These are phyloP conservation scores for Sesamia inferens DNA, from an alignment of 2,888 invertebrate genomes.

Conservation along the genomic window DNA sequence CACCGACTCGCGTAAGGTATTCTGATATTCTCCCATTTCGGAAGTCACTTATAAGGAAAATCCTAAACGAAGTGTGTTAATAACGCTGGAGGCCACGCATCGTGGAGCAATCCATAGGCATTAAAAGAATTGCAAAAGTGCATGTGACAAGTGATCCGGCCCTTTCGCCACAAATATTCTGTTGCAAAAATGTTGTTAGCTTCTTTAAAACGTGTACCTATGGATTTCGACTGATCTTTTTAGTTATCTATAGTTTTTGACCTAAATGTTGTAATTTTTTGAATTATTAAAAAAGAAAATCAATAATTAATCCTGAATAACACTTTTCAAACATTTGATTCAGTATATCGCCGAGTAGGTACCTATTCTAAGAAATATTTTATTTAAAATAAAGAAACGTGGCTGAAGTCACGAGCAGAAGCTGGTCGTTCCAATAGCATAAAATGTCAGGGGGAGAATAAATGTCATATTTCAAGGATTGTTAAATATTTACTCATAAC, in stretches of 20 bases:
- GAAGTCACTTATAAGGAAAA: constrained; percentile 14
- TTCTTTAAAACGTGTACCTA: not conserved
- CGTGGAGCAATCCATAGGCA: constrained; percentile 42
- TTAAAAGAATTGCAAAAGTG: constrained; percentile 45
- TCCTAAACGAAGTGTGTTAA: constrained; percentile 25
- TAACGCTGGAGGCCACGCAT: constrained; percentile 20
- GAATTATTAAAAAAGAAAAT: too few relatives aligned
- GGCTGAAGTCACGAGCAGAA: not conserved
- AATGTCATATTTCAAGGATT: not conserved
- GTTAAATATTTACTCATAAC: not conserved
- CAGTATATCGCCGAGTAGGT: not conserved
- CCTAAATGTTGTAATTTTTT: not conserved
- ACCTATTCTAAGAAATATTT: not conserved
- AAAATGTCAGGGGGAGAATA: not conserved
- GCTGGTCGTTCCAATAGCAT: not conserved
- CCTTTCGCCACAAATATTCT: constrained; percentile 1
- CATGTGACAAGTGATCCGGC: constrained; percentile 22
- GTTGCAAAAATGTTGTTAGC: not conserved
- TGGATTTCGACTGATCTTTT: not conserved
- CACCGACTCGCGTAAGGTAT: not conserved
- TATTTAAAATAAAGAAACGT: not conserved
- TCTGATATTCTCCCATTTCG: constrained; percentile 25
- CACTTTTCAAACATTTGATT: not conserved
- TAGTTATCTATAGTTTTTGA: not conserved
- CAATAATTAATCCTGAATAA: not conserved